Evolutionary conservation across 2,113 vertebrate species (phyloP).

Genomic region (Brienomyrus brachyistius): DNA sequence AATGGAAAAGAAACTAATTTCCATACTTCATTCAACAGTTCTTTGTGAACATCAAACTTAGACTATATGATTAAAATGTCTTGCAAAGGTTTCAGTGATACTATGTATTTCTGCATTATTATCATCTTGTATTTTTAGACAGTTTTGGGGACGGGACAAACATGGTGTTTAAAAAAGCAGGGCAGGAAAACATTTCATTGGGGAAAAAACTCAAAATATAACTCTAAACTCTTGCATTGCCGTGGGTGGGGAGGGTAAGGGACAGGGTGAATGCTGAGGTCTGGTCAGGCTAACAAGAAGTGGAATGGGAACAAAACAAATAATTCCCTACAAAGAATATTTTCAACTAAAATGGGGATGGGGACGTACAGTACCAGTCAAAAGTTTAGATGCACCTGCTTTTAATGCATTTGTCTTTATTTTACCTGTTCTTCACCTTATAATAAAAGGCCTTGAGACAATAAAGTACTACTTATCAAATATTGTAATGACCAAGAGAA

Average conservation of each 20-base stretch:
- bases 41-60: neutral
- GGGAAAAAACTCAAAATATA: neutral
- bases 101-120: neutral
- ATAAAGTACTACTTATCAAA: neutral
- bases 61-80: neutral
- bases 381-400: neutral
- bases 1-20: neutral
- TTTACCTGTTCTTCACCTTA: neutral
- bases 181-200: neutral
- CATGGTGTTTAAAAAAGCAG: neutral
- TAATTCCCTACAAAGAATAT: neutral
- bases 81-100: neutral
- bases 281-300: neutral
- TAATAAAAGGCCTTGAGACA: neutral
- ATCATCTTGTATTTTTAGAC: neutral
- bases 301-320: neutral
- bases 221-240: neutral
- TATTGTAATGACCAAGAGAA: neutral
- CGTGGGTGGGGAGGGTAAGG: neutral
- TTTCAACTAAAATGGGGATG: neutral
- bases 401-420: neutral
- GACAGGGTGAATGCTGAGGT: neutral
- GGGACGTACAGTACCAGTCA: neutral
- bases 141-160: neutral
- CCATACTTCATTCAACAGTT: neutral